Percentiles rank a stretch among this genome's conserved stretches.
These are phyloP conservation scores for Anoplopoma fimbria DNA, from an alignment of 2,113 vertebrate genomes.

Conservation along the genomic window DNA sequence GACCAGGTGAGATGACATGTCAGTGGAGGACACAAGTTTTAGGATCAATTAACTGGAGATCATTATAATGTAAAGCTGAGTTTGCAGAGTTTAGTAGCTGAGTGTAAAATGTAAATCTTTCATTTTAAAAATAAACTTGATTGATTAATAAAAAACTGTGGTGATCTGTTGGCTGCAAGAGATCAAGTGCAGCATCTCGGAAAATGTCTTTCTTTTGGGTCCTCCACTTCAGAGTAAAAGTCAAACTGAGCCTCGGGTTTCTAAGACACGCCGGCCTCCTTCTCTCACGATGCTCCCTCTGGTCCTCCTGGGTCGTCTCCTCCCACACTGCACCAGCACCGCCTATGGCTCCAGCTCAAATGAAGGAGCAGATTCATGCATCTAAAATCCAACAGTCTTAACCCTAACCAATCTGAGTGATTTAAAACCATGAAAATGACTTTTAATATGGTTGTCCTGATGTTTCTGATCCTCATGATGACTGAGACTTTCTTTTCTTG, in stretches of 20 bases:
- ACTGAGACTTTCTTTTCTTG: no score
- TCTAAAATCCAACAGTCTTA: background rate
- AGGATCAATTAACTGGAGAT: background rate
- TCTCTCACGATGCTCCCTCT: conserved; percentile 7
- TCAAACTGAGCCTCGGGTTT: conserved; percentile 37
- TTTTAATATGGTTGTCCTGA: background rate
- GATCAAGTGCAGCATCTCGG: conserved; percentile 18
- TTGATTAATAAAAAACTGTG: background rate
- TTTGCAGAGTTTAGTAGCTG: no score
- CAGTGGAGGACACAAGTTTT: background rate
- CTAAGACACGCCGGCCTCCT: conserved; percentile 32
- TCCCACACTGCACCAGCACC: background rate
- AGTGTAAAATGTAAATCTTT: background rate
- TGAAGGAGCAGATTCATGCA: conserved; percentile 18
- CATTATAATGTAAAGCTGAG: no score
- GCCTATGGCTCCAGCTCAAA: conserved; percentile 36
- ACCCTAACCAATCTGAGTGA: background rate
- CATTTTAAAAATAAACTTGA: background rate
- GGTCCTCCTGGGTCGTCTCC: conserved; percentile 31
- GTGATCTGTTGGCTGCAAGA: background rate
- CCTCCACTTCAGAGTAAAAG: conserved; percentile 31
- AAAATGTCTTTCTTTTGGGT: conserved; percentile 1
- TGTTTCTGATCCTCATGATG: background rate
- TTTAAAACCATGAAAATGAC: background rate
- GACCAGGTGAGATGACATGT: background rate